Evolutionary conservation across 2,113 vertebrate genomes (phyloP).

Genomic region (Pseudorectes ferrugineus): DNA sequence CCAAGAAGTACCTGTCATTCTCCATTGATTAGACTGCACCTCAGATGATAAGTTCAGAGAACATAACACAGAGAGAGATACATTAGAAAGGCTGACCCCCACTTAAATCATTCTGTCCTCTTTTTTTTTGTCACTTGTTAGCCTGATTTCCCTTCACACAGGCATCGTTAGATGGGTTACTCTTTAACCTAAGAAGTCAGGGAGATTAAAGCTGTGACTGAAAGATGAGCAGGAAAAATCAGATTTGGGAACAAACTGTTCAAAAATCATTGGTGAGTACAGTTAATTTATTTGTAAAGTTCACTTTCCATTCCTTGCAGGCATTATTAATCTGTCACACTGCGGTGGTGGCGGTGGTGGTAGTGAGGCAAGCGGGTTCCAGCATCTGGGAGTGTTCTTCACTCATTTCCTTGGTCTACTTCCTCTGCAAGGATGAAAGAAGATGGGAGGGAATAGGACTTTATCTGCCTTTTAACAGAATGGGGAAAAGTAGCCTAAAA

Average conservation of each 20-base stretch:
- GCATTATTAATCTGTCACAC: background rate
- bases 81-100: background rate
- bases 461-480: background rate
- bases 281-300: slow-evolving; percentile 13
- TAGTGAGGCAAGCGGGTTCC: background rate
- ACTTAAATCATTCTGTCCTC: background rate
- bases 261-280: background rate
- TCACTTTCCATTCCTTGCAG: background rate
- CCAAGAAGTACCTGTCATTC: background rate
- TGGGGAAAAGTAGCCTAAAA: background rate
- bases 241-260: background rate
- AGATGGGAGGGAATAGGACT: background rate
- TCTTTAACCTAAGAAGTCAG: background rate
- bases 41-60: background rate
- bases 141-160: background rate
- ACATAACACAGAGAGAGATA: background rate
- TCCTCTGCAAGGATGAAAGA: background rate
- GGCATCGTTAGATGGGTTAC: background rate
- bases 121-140: background rate
- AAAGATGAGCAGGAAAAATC: background rate
- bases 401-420: background rate
- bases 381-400: background rate
- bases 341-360: too few relatives aligned
- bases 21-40: background rate
- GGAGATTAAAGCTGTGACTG: background rate